These are phyloP conservation scores for Pangasius djambal DNA, from an alignment of 2,797 vertebrate species.

Conservation along the genomic window DNA sequence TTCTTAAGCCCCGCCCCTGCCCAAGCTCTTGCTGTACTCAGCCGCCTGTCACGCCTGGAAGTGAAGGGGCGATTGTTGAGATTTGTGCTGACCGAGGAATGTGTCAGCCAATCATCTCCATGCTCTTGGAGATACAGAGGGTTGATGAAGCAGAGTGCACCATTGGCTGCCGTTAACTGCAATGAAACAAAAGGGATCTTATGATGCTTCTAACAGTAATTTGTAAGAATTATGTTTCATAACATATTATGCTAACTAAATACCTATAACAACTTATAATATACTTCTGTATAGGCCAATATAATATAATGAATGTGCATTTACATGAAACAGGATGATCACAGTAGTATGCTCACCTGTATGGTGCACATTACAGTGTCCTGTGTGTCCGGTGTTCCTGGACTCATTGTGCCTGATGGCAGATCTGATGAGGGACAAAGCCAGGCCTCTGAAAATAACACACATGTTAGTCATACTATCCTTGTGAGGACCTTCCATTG, in stretches of 20 bases:
- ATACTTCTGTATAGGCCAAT: background rate
- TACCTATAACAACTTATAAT: background rate
- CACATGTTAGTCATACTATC: background rate
- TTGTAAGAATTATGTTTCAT: background rate
- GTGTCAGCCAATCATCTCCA: conserved; percentile 78
- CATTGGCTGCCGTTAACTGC: conserved; percentile 71
- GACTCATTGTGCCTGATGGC: conserved; percentile 59
- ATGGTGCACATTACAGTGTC: conserved; percentile 74
- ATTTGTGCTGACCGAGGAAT: background rate
- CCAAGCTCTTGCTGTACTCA: conserved; percentile 76
- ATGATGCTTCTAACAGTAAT: background rate
- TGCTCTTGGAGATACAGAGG: conserved; percentile 82
- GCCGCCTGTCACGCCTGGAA: conserved; percentile 67
- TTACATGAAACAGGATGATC: background rate
- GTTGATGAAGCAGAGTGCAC: conserved; percentile 82
- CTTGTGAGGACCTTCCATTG: background rate
- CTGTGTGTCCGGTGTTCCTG: conserved; percentile 53
- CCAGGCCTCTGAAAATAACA: conserved; percentile 70
- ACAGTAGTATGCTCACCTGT: conserved; percentile 65
- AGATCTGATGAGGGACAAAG: conserved; percentile 59
- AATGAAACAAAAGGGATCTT: background rate
- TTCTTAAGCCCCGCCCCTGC: conserved; percentile 73
- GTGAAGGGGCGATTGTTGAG: conserved; percentile 47
- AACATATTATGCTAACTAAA: background rate
- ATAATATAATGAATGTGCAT: background rate